Evolutionary conservation across 1,140 invertebrate genomes (phyloP), one percentile per base, ranked within the genome.

Genomic region (Cephus cinctus): DNA sequence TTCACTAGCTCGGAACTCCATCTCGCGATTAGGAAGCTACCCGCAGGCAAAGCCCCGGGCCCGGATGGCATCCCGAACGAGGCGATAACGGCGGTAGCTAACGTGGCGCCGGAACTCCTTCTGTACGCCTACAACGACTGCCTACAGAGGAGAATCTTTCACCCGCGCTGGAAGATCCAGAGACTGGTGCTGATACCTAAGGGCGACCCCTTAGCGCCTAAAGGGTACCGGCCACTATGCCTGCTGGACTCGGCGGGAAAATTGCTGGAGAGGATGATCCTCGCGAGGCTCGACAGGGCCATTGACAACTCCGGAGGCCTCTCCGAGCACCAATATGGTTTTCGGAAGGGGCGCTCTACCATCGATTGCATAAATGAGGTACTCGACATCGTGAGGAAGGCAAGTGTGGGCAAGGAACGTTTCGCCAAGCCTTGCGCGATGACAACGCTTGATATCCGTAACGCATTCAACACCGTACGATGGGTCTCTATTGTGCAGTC

Each of bases 401-500:
- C 25, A 1, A 8, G 8, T n/a, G n/a, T n/a, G 25, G n/a, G 6
- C 6, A 27, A n/a, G 6, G 6, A n/a, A 27, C 8, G 25, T n/a
- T n/a, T 8, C 6, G 25, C 25, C n/a, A n/a, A 8, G 8, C 25
- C 8, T 6, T 6, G n/a, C 25, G 25, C n/a, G 25, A n/a, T 0
- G 25, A 27, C 6, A 8, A n/a, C n/a, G n/a, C n/a, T n/a, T n/a
- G n/a, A 27, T 27, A 27, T n/a, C 8, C 8, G 25, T 6, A 27
- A n/a, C 8, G 25, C 6, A 8, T n/a, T 6, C 8, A 8, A 8
- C n/a, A n/a, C 25, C n/a, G n/a, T n/a, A 6, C 6, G 1, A n/a
- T n/a, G n/a, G 8, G 35, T 8, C 15, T 19, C 15, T 23, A 52
- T 53, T 6, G 4, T 52, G 34, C 9, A 15, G 11, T 48, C 50